Conservation (phyloP, 2,888 invertebrate genomes). For the Drosophila kanekoi region DNA sequence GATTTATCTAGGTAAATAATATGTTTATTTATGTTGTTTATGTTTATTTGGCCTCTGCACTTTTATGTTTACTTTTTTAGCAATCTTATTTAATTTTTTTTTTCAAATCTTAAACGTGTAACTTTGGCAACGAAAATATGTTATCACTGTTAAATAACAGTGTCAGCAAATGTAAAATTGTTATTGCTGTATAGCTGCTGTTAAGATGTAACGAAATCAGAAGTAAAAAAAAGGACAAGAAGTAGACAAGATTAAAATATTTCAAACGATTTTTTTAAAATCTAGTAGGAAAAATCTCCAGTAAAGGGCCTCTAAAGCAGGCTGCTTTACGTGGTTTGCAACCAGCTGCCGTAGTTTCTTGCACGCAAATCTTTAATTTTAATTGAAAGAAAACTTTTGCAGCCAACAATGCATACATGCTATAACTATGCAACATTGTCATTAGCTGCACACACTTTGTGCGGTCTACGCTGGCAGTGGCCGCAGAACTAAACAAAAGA, state of each 20-base stretch:
- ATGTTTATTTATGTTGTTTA: too few relatives aligned
- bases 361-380: not conserved
- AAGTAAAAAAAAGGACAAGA: conserved; percentile 5
- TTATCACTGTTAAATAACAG: conserved; percentile 18
- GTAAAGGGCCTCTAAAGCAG: not conserved
- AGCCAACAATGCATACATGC: conserved; percentile 8
- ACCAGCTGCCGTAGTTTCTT: too few relatives aligned
- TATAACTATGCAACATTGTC: not conserved
- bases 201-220: conserved; percentile 28
- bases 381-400: not conserved
- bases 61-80: too few relatives aligned
- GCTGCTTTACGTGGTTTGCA: not conserved
- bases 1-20: not conserved
- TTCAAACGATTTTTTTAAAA: too few relatives aligned
- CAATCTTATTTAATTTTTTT: not conserved
- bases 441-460: conserved; percentile 16
- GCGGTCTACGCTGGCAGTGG: conserved; percentile 8
- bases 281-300: not conserved
- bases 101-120: not conserved
- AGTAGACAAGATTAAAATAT: too few relatives aligned
- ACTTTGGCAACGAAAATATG: not conserved
- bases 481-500: conserved; percentile 6
- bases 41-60: too few relatives aligned
- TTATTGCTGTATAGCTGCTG: conserved; percentile 32
- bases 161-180: not conserved